Evolutionary conservation across 2,888 invertebrate species (phyloP), one percentile per base, ranked within the genome.

Genomic region (Tetheella fluctuosa): DNA sequence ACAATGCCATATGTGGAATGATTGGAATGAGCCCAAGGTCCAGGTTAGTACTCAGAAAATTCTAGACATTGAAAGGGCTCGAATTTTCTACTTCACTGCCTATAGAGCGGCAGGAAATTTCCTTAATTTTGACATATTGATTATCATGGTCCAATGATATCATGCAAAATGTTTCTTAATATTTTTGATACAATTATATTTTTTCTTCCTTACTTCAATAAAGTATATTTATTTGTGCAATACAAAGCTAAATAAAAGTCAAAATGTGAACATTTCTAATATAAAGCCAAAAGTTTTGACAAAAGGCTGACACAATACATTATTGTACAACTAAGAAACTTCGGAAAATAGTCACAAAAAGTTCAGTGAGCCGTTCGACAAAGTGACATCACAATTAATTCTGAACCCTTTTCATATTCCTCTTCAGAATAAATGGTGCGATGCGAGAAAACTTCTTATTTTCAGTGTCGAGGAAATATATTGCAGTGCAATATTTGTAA

Each of bases 361-460:
- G 63, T 65, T 63, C 68, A 71, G 64, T 65, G 64, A 73, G 34
- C 23, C n/a, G 13, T 52, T 74, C 80, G 81, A 86, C 84, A 81
- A 42, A 77, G 79, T 80, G 85, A 87, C 84, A 82, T 84, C 79
- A 81, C 85, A 83, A 87, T 86, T 85, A 86, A 82, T 79, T 77
- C 60, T 63, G 71, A 80, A 85, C 86, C 86, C 85, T 84, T 87
- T 85, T 84, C 83, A 81, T 77, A 73, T 79, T 76, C 73, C 75
- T 66, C 79, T 79, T 77, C 74, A 63, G 63, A 72, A 81, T 83
- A 84, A 88, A 88, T 87, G 87, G 80, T 71, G 79, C 83, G 82
- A 71, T 42, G 42, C 42, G 77, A 79, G 78, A 79, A 81, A 81
- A 83, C 80, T 84, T 84, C 77, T 74, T 79, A 71, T 72, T 71